phyloP scores from a whole-genome alignment of 2,113 vertebrate species.

The Cyphomyrus plagiostoma region DNA sequence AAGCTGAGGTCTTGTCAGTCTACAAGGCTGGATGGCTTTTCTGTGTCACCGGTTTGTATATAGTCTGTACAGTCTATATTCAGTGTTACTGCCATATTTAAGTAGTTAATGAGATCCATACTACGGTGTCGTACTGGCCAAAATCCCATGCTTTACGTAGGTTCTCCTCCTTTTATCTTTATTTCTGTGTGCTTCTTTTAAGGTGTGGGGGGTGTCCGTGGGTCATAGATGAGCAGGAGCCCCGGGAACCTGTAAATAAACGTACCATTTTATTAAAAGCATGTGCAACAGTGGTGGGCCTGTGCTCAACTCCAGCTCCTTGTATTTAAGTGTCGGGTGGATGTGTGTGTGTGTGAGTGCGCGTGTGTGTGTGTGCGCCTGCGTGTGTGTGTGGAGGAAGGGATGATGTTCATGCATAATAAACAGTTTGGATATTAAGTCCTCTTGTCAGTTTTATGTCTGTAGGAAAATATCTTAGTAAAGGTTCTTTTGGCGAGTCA shows the following conservation, averaged over 20 bases:
- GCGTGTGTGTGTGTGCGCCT: slow-evolving; percentile 31
- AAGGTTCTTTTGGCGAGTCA: neutral
- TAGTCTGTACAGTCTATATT: slow-evolving; percentile 78
- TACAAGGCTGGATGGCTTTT: slow-evolving; percentile 60
- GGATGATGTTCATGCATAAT: slow-evolving; percentile 66
- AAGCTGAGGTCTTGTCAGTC: slow-evolving; percentile 53
- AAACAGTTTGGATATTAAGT: slow-evolving; percentile 71
- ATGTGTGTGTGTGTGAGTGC: slow-evolving; percentile 38
- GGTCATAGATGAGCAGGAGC: slow-evolving; percentile 43
- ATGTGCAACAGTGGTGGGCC: slow-evolving; percentile 83
- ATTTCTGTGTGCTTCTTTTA: slow-evolving; percentile 43
- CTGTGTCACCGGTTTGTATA: slow-evolving; percentile 75
- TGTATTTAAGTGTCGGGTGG: slow-evolving; percentile 63
- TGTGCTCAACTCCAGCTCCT: slow-evolving; percentile 66
- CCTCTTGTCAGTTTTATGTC: slow-evolving; percentile 22
- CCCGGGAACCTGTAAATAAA: slow-evolving; percentile 84
- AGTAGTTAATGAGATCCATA: slow-evolving; percentile 73
- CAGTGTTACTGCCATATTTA: slow-evolving; percentile 97
- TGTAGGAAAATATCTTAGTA: neutral
- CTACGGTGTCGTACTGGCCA: slow-evolving; percentile 78
- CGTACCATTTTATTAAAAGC: slow-evolving; percentile 97
- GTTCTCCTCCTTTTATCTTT: slow-evolving; percentile 23
- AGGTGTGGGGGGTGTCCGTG: slow-evolving; percentile 48
- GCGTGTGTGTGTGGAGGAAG: slow-evolving; percentile 43
- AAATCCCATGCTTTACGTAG: slow-evolving; percentile 57